Conservation (phyloP, 2,888 invertebrate genomes). For the Criorhina ranunculi region DNA sequence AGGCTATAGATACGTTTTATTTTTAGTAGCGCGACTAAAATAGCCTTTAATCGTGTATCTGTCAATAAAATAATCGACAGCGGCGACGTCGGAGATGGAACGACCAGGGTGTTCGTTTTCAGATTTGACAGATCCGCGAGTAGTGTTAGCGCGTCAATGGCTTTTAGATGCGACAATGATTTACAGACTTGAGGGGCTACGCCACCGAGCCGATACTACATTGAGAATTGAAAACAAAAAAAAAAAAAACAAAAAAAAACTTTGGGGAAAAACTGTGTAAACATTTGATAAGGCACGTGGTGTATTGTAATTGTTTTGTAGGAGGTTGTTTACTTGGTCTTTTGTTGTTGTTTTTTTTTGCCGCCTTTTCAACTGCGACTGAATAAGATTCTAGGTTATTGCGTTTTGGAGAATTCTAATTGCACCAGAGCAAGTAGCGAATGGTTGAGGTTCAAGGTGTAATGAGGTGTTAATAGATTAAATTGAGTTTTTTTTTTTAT, state of each 20-base stretch:
- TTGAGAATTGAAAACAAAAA: no score
- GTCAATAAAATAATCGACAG: slow-evolving; percentile 65
- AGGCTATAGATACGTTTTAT: slow-evolving; percentile 59
- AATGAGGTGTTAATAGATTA: slow-evolving; percentile 54
- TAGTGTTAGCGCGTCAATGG: slow-evolving; percentile 48
- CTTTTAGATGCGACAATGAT: slow-evolving; percentile 14
- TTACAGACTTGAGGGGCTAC: slow-evolving; percentile 36
- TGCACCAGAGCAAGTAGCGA: slow-evolving; percentile 2
- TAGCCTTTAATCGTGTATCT: slow-evolving; percentile 54
- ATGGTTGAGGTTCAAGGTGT: slow-evolving; percentile 10
- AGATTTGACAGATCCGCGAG: slow-evolving; percentile 45
- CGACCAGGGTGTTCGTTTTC: neutral
- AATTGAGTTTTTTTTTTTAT: slow-evolving; percentile 23
- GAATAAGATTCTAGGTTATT: slow-evolving; percentile 13
- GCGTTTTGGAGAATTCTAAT: slow-evolving; percentile 23
- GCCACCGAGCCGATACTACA: neutral
- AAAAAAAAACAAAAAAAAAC: neutral
- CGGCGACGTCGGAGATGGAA: slow-evolving; percentile 35
- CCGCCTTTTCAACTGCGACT: neutral
- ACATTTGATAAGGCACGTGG: slow-evolving; percentile 62
- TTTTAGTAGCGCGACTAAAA: slow-evolving; percentile 63
- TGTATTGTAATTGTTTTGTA: slow-evolving; percentile 32
- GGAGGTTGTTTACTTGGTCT: slow-evolving; percentile 18
- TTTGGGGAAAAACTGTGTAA: slow-evolving; percentile 23
- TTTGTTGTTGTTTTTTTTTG: slow-evolving; percentile 28